These are phyloP conservation scores for Rhyacophila brunnea DNA, from an alignment of 1,140 invertebrate species.

Conservation along the genomic window DNA sequence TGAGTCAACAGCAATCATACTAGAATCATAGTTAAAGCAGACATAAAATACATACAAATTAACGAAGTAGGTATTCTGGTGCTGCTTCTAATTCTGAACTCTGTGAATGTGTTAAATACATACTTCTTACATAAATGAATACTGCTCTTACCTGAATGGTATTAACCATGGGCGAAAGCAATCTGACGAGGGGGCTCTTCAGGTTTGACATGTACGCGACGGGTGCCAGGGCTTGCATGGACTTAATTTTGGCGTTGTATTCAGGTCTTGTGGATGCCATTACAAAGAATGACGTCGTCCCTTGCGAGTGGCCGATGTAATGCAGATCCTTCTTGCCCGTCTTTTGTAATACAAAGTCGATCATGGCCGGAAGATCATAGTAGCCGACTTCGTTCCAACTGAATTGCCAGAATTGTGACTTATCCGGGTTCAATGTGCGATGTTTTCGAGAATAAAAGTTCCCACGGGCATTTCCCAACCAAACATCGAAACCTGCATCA, in stretches of 20 bases:
- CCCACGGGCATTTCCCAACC: constrained; percentile 70
- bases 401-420: constrained; percentile 63
- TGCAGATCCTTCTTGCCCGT: constrained; percentile 51
- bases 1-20: no score
- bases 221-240: constrained; percentile 63
- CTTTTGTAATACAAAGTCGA: constrained; percentile 55
- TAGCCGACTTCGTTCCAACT: constrained; percentile 66
- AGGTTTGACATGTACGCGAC: constrained; percentile 51
- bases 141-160: constrained; percentile 51
- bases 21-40: no score
- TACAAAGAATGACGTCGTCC: constrained; percentile 63
- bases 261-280: constrained; percentile 59
- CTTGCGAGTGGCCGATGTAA: constrained; percentile 59
- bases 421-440: constrained; percentile 43
- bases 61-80: no score
- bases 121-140: no score
- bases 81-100: no score
- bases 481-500: constrained; percentile 67
- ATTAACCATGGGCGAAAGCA: constrained; percentile 56
- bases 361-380: constrained; percentile 62
- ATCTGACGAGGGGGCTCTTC: constrained; percentile 43
- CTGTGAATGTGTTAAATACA: no score
- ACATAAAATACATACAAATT: no score
- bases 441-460: constrained; percentile 70
- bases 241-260: constrained; percentile 60